Percentiles rank a stretch among this genome's conserved stretches.
Conservation (phyloP, 2,797 vertebrate species). For the Myripristis jacobus region DNA sequence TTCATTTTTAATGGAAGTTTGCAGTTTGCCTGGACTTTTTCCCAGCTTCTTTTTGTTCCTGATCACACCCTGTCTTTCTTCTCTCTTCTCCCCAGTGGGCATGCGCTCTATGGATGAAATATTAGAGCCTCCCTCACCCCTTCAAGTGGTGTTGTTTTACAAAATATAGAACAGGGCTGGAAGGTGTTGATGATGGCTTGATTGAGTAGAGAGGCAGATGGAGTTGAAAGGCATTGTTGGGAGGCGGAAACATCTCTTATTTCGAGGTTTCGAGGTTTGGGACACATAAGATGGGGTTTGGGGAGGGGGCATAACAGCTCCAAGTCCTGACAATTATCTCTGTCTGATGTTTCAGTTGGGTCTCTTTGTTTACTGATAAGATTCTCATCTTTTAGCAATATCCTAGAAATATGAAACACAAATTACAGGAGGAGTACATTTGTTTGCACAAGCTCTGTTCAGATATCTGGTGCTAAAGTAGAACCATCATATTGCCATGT, state of each 20-base stretch:
- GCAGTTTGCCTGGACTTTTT: constrained; percentile 28
- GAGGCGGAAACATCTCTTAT: constrained; percentile 41
- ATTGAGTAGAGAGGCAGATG: constrained; percentile 13
- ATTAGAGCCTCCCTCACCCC: constrained; percentile 26
- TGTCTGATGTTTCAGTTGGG: constrained; percentile 13
- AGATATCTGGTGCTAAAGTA: too few relatives aligned
- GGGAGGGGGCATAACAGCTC: not conserved
- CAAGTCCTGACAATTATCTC: not conserved
- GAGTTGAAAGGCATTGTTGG: constrained; percentile 44
- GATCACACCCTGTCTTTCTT: constrained; percentile 30
- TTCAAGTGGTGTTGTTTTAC: constrained; percentile 59
- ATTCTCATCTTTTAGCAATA: not conserved
- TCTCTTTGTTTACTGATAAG: constrained; percentile 2
- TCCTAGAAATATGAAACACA: too few relatives aligned
- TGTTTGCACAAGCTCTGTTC: too few relatives aligned
- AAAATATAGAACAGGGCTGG: constrained; percentile 31
- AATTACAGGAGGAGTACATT: too few relatives aligned
- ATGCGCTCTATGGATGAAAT: constrained; percentile 36
- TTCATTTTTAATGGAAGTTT: not conserved
- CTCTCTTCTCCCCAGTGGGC: not conserved
- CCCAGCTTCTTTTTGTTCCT: constrained; percentile 14
- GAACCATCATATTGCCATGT: too few relatives aligned
- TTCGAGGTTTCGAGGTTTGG: constrained; percentile 48
- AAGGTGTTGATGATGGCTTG: constrained; percentile 15
- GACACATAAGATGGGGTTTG: constrained; percentile 17